Conservation (phyloP, 2,113 vertebrate species). For the Cariama cristata region DNA sequence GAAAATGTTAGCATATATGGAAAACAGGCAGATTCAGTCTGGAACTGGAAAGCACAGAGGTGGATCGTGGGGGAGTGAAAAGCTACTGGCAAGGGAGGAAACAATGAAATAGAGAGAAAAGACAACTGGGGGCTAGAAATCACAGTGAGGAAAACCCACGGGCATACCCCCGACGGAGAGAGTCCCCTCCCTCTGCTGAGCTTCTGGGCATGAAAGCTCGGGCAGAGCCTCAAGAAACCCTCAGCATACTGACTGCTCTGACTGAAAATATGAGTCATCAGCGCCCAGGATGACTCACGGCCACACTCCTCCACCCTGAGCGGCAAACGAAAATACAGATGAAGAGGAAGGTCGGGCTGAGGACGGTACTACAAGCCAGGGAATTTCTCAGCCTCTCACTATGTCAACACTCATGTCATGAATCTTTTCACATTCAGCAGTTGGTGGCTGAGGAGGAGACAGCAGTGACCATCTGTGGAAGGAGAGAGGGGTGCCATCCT, state of each 20-base stretch:
- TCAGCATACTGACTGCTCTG: background rate
- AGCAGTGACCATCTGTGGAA: conserved; percentile 50
- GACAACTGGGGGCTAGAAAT: background rate
- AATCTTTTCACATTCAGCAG: conserved; percentile 61
- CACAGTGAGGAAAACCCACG: background rate
- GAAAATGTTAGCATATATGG: background rate
- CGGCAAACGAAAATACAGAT: conserved; percentile 40
- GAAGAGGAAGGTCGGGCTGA: conserved; percentile 63
- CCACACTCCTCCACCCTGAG: background rate
- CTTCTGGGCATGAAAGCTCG: background rate
- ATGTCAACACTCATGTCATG: conserved; percentile 57
- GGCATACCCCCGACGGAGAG: background rate
- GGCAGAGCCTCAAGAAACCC: conserved; percentile 13
- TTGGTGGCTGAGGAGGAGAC: conserved; percentile 43
- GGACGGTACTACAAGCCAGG: conserved; percentile 60
- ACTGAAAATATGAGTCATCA: conserved; percentile 63
- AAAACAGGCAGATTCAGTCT: background rate
- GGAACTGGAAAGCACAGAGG: background rate
- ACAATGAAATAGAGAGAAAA: background rate
- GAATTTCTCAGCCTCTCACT: conserved; percentile 70
- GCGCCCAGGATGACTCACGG: conserved; percentile 51
- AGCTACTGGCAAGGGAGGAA: background rate
- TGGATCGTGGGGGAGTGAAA: background rate
- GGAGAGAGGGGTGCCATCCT: background rate
- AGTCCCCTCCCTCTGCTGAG: background rate